Conservation (phyloP, 2,797 vertebrate genomes). For the Macropodus opercularis region DNA sequence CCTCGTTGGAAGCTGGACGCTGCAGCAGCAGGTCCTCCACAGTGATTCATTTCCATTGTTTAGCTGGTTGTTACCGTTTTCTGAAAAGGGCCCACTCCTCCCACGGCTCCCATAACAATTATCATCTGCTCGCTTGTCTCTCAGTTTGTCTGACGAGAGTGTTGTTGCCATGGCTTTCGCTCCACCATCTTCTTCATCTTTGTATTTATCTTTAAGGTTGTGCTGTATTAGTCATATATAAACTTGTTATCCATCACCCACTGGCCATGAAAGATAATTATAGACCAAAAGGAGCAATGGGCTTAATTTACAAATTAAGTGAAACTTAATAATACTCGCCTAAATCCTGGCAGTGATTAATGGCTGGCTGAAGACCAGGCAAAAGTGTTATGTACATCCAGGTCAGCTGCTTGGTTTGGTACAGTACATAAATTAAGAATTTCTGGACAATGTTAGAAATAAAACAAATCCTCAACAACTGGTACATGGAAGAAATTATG, state of each 20-base stretch:
- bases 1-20: slow-evolving; percentile 79
- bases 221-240: slow-evolving; percentile 87
- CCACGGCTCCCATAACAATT: slow-evolving; percentile 87
- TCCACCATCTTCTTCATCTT: slow-evolving; percentile 31
- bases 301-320: slow-evolving; percentile 92
- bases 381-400: slow-evolving; percentile 60
- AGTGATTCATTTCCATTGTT: slow-evolving; percentile 82
- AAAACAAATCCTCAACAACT: slow-evolving; percentile 12
- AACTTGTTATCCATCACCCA: slow-evolving; percentile 91
- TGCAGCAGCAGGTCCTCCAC: slow-evolving; percentile 67
- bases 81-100: slow-evolving; percentile 78
- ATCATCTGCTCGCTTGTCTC: slow-evolving; percentile 88
- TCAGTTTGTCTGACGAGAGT: slow-evolving; percentile 71
- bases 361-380: slow-evolving; percentile 80
- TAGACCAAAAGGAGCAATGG: slow-evolving; percentile 87
- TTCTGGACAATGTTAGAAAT: slow-evolving; percentile 2
- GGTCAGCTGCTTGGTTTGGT: slow-evolving; percentile 48
- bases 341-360: slow-evolving; percentile 91
- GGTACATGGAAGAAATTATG: neutral
- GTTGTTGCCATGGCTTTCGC: slow-evolving; percentile 67
- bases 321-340: slow-evolving; percentile 89
- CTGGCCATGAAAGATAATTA: slow-evolving; percentile 92
- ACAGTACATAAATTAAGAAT: slow-evolving; percentile 41
- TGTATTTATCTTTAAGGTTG: slow-evolving; percentile 81
- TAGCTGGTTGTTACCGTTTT: slow-evolving; percentile 74